Conservation (phyloP, 1,140 invertebrate species). For the Drusus annulatus region DNA sequence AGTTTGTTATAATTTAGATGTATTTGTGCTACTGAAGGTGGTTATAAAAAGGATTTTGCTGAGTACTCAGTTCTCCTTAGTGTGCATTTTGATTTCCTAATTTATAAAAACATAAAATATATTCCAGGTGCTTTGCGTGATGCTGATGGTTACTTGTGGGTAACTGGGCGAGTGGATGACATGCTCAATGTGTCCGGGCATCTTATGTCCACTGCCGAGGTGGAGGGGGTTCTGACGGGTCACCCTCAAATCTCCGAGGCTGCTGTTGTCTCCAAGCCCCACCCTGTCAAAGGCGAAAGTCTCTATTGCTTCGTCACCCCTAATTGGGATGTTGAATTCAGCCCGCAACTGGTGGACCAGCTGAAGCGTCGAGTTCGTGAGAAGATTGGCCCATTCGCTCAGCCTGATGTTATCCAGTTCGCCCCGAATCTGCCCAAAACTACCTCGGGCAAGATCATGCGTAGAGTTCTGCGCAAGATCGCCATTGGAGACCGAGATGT, state of each 20-base stretch:
- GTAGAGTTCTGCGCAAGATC: conserved; percentile 93
- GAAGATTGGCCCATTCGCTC: conserved; percentile 96
- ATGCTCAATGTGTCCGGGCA: conserved; percentile 99
- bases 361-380: conserved; percentile 89
- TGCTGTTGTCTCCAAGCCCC: conserved; percentile 94
- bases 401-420: conserved; percentile 94
- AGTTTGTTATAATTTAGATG: no score
- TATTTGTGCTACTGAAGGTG: no score
- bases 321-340: conserved; percentile 81
- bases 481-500: conserved; percentile 90
- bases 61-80: no score
- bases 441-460: conserved; percentile 98
- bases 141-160: conserved; percentile 95
- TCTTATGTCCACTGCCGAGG: conserved; percentile 96
- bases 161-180: conserved; percentile 97
- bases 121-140: conserved; percentile 87
- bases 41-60: no score
- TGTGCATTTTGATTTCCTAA: no score
- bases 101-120: no score
- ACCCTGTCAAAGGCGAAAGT: conserved; percentile 95
- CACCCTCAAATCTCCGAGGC: conserved; percentile 90
- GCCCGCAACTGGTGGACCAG: conserved; percentile 80
- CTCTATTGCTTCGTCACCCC: conserved; percentile 97
- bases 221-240: conserved; percentile 92
- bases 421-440: conserved; percentile 96